A percentile compares a stretch with the other conserved stretches of the same genome.
Conservation (phyloP, 1,140 invertebrate genomes). For the Paracyclopina nana region DNA sequence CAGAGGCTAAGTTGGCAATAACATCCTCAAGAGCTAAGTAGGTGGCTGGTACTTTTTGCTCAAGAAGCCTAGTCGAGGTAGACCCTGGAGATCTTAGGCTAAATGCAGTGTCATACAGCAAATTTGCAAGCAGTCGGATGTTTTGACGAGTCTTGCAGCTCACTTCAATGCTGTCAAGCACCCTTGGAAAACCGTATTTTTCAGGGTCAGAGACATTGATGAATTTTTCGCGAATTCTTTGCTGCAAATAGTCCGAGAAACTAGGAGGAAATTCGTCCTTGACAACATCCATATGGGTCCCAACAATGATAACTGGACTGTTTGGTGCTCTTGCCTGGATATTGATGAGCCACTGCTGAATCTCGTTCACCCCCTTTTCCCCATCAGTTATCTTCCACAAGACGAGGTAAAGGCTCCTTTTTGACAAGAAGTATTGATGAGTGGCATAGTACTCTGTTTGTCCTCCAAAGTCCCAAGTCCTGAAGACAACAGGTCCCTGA, state of each 20-base stretch:
- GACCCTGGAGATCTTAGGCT: slow-evolving; percentile 72
- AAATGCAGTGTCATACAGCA: slow-evolving; percentile 84
- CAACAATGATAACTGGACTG: slow-evolving; percentile 79
- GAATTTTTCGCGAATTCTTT: slow-evolving; percentile 53
- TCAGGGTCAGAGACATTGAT: slow-evolving; percentile 85
- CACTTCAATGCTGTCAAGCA: slow-evolving; percentile 81
- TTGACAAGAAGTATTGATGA: slow-evolving; percentile 93
- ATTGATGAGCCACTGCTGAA: slow-evolving; percentile 84
- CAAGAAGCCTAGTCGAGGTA: slow-evolving; percentile 69
- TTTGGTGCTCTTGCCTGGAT: slow-evolving; percentile 77
- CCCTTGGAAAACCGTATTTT: slow-evolving; percentile 78
- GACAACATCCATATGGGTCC: slow-evolving; percentile 79
- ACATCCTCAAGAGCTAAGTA: slow-evolving; percentile 87
- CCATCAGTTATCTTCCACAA: slow-evolving; percentile 88
- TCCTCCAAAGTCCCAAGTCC: slow-evolving; percentile 99
- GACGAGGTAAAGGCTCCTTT: slow-evolving; percentile 82
- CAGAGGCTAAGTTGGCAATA: slow-evolving; percentile 51
- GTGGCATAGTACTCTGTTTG: slow-evolving; percentile 92
- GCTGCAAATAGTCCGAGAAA: slow-evolving; percentile 62
- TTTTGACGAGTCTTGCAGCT: slow-evolving; percentile 70
- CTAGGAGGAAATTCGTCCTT: slow-evolving; percentile 45
- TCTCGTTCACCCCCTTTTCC: slow-evolving; percentile 64
- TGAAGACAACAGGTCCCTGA: slow-evolving; percentile 75
- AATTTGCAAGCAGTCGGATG: slow-evolving; percentile 67
- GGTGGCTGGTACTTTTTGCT: slow-evolving; percentile 85